Percentiles rank a stretch among this genome's conserved stretches.
Evolutionary conservation across 2,797 vertebrate species (phyloP).

Genomic region (Iguana delicatissima): DNA sequence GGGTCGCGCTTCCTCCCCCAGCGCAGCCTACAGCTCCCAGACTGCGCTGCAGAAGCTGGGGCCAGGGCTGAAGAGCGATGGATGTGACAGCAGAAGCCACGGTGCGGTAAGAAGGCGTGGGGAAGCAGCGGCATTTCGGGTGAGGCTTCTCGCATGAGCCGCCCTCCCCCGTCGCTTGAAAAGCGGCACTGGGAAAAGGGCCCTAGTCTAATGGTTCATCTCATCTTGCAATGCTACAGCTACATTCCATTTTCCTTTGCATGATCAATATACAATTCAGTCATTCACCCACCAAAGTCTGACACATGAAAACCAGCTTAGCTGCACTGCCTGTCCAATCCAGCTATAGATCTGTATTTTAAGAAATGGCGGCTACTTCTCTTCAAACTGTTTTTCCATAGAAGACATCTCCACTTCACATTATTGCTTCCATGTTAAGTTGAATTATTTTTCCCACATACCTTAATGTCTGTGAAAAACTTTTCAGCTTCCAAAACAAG

Average conservation of each 20-base stretch:
- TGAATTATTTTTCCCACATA: not conserved
- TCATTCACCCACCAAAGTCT: not conserved
- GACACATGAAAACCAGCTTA: not conserved
- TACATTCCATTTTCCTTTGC: not conserved
- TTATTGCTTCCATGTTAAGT: not conserved
- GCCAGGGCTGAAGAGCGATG: no score
- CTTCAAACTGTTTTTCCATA: not conserved
- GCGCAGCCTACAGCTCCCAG: no score
- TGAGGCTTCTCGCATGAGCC: no score
- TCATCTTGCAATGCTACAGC: not conserved
- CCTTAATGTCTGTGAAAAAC: not conserved
- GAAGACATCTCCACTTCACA: not conserved
- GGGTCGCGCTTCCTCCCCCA: no score
- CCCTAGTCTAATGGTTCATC: not conserved
- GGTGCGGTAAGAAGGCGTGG: no score
- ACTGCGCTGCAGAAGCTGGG: no score
- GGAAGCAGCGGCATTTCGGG: no score
- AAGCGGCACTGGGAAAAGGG: no score
- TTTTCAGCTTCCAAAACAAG: constrained; percentile 8
- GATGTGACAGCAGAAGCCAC: no score
- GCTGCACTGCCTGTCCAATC: no score
- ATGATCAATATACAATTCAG: not conserved
- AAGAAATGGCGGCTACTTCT: not conserved
- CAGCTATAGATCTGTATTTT: not conserved
- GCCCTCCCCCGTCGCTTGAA: no score